Conservation (phyloP, 2,113 vertebrate species). For the Paedocypris sp. region DNA sequence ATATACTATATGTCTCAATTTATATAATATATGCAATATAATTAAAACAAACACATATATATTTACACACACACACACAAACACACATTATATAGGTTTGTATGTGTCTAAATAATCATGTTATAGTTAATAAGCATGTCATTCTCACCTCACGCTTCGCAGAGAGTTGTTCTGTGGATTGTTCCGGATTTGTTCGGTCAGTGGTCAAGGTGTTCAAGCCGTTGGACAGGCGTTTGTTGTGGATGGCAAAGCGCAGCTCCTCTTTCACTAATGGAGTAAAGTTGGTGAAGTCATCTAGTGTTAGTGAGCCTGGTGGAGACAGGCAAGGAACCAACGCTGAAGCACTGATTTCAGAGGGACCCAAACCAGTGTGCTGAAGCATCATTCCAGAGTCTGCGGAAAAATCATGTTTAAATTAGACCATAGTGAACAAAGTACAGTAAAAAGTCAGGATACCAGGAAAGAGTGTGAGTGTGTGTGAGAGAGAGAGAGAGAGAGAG, state of each 20-base stretch:
- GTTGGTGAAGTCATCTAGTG: conserved; percentile 87
- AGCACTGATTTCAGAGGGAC: conserved; percentile 85
- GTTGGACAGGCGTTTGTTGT: conserved; percentile 73
- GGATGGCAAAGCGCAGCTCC: conserved; percentile 85
- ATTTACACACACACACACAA: too few species aligned
- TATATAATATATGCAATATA: too few species aligned
- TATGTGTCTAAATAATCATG: too few species aligned
- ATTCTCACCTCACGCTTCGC: conserved; percentile 68
- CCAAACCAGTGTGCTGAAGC: conserved; percentile 83
- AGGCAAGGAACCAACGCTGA: conserved; percentile 85
- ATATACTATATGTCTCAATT: too few species aligned
- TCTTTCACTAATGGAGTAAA: conserved; percentile 86
- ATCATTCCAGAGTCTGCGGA: conserved; percentile 74
- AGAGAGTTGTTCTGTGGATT: conserved; percentile 43
- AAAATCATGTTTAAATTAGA: too few species aligned
- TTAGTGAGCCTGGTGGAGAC: conserved; percentile 78
- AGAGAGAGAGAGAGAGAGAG: too few species aligned
- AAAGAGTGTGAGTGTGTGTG: too few species aligned
- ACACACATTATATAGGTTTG: too few species aligned
- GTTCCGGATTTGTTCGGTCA: conserved; percentile 63
- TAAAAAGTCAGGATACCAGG: too few species aligned
- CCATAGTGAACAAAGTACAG: neutral
- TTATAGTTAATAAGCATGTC: neutral
- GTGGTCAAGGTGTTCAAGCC: conserved; percentile 64
- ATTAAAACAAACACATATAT: too few species aligned